These are phyloP conservation scores for Rhinogobius similis DNA, from an alignment of 2,113 vertebrate species.

Conservation along the genomic window DNA sequence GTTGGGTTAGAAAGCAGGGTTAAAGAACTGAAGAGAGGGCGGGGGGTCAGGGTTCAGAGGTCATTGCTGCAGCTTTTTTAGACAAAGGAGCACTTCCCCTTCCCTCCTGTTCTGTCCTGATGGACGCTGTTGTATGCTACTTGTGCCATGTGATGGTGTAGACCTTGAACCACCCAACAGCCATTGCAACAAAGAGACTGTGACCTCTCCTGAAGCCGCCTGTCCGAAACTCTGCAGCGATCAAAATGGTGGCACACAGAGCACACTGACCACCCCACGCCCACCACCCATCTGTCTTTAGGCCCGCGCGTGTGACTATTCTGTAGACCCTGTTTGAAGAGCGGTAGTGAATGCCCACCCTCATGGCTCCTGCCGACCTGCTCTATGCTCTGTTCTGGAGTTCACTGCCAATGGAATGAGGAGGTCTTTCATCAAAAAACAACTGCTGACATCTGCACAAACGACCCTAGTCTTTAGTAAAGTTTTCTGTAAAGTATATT, in stretches of 20 bases:
- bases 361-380: slow-evolving; percentile 38
- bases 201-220: slow-evolving; percentile 50
- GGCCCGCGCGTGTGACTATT: slow-evolving; percentile 55
- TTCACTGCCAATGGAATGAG: slow-evolving; percentile 51
- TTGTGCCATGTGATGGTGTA: slow-evolving; percentile 40
- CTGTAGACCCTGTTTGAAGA: slow-evolving; percentile 46
- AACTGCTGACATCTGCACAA: slow-evolving; percentile 30
- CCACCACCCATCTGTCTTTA: slow-evolving; percentile 75
- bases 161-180: slow-evolving; percentile 58
- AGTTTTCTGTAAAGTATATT: neutral
- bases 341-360: slow-evolving; percentile 18
- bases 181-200: slow-evolving; percentile 44
- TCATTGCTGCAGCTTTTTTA: slow-evolving; percentile 77
- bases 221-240: slow-evolving; percentile 60
- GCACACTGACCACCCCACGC: slow-evolving; percentile 40
- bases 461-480: slow-evolving; percentile 18
- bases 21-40: slow-evolving; percentile 41
- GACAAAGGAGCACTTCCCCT: slow-evolving; percentile 78
- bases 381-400: slow-evolving; percentile 27
- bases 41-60: slow-evolving; percentile 77
- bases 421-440: no score
- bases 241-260: slow-evolving; percentile 50
- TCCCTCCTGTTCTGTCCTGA: slow-evolving; percentile 67
- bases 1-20: slow-evolving; percentile 59
- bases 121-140: slow-evolving; percentile 58